Percentiles rank a stretch among this genome's conserved stretches.
Conservation (phyloP, 1,140 invertebrate genomes). For the Chironomus tepperi region DNA sequence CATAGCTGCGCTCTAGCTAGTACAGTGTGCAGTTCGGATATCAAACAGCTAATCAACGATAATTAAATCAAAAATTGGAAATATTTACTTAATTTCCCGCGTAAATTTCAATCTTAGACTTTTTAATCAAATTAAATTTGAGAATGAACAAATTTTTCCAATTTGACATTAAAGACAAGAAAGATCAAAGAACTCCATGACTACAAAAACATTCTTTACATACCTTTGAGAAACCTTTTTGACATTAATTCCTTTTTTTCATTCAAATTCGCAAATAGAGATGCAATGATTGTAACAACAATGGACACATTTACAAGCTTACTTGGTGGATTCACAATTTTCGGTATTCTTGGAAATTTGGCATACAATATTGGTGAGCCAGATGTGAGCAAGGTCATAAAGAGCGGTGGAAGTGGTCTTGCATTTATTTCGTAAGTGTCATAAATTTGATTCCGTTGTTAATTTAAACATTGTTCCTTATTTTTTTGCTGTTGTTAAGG, state of each 20-base stretch:
- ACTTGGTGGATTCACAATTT: slow-evolving; percentile 71
- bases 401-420: slow-evolving; percentile 54
- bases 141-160: no score
- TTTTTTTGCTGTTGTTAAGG: neutral
- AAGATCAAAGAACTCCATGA: no score
- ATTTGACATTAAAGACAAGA: no score
- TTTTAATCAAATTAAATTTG: no score
- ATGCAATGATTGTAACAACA: slow-evolving; percentile 60
- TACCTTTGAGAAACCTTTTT: slow-evolving; percentile 45
- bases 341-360: slow-evolving; percentile 65
- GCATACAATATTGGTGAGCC: slow-evolving; percentile 47
- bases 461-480: neutral
- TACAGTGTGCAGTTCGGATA: no score
- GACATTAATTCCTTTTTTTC: slow-evolving; percentile 41
- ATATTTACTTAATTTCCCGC: no score
- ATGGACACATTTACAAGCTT: slow-evolving; percentile 67
- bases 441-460: neutral
- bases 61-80: no score
- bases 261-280: slow-evolving; percentile 36
- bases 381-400: slow-evolving; percentile 46
- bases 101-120: no score
- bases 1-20: no score
- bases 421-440: slow-evolving; percentile 59
- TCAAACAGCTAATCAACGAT: no score
- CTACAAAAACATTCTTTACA: no score